Evolutionary conservation across 2,113 vertebrate genomes (phyloP).

Genomic region (Parus major): DNA sequence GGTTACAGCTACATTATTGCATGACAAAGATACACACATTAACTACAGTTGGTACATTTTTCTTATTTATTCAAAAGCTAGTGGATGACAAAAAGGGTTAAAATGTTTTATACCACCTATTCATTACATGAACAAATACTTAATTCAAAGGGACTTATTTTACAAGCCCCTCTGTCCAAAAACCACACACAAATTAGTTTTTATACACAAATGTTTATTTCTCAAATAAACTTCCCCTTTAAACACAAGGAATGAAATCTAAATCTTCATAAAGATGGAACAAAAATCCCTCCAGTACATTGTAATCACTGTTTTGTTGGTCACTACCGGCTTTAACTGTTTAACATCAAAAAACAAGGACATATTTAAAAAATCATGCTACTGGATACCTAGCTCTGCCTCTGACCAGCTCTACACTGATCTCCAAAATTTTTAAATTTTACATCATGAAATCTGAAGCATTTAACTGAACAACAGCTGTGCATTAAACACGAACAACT

Average conservation of each 20-base stretch:
- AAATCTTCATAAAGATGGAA: constrained; percentile 81
- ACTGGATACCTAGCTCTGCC: constrained; percentile 77
- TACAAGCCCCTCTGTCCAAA: constrained; percentile 74
- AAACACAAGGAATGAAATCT: constrained; percentile 87
- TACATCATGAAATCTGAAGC: constrained; percentile 78
- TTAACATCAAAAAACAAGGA: constrained; percentile 82
- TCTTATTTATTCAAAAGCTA: constrained; percentile 76
- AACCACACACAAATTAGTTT: constrained; percentile 76
- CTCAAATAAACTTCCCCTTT: constrained; percentile 91
- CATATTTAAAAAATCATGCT: constrained; percentile 82
- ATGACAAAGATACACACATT: constrained; percentile 57
- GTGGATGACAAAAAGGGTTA: constrained; percentile 69
- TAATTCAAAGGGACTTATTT: constrained; percentile 56
- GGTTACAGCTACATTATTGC: not conserved
- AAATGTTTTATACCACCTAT: constrained; percentile 63
- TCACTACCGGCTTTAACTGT: constrained; percentile 79
- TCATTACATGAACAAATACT: constrained; percentile 67
- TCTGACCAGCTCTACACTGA: constrained; percentile 74
- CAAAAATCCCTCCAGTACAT: constrained; percentile 74
- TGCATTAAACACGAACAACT: constrained; percentile 75
- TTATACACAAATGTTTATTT: constrained; percentile 99
- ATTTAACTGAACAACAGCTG: constrained; percentile 76
- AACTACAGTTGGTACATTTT: constrained; percentile 43
- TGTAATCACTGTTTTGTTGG: constrained; percentile 77
- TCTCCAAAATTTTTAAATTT: constrained; percentile 75